A percentile compares a stretch with the other conserved stretches of the same genome.
Conservation (phyloP, 2,113 vertebrate genomes). For the Ciconia boyciana region DNA sequence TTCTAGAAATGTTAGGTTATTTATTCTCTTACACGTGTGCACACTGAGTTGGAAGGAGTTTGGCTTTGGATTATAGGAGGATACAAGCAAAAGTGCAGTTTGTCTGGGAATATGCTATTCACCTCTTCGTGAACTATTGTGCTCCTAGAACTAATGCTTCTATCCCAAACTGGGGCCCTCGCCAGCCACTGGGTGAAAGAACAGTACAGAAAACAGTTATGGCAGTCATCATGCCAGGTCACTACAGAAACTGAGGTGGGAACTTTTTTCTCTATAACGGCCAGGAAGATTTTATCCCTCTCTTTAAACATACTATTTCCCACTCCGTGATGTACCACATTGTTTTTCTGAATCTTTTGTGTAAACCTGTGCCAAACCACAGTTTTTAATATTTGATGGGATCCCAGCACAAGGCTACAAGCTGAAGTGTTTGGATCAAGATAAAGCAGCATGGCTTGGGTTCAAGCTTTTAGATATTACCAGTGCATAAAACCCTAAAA, state of each 20-base stretch:
- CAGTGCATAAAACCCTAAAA: not conserved
- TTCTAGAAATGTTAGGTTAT: not conserved
- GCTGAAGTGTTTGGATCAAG: not conserved
- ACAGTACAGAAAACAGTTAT: not conserved
- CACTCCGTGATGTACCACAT: not conserved
- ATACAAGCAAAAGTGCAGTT: not conserved
- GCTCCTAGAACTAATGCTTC: not conserved
- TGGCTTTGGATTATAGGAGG: not conserved
- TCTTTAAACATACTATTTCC: not conserved
- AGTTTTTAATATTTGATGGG: conserved; percentile 22
- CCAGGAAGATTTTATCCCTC: not conserved
- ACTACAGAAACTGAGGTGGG: not conserved
- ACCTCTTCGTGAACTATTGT: not conserved
- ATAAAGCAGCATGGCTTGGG: not conserved
- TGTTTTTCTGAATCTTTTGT: not conserved
- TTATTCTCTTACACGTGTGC: not conserved
- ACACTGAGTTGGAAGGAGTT: not conserved
- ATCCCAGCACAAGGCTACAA: not conserved
- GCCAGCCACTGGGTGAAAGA: not conserved
- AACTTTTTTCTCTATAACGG: not conserved
- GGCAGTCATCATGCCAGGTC: not conserved
- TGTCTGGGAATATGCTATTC: not conserved
- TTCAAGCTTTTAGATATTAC: not conserved
- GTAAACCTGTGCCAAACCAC: conserved; percentile 19
- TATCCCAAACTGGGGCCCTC: not conserved